Conservation (phyloP, 2,888 invertebrate species). For the Opisthograptis luteolata region DNA sequence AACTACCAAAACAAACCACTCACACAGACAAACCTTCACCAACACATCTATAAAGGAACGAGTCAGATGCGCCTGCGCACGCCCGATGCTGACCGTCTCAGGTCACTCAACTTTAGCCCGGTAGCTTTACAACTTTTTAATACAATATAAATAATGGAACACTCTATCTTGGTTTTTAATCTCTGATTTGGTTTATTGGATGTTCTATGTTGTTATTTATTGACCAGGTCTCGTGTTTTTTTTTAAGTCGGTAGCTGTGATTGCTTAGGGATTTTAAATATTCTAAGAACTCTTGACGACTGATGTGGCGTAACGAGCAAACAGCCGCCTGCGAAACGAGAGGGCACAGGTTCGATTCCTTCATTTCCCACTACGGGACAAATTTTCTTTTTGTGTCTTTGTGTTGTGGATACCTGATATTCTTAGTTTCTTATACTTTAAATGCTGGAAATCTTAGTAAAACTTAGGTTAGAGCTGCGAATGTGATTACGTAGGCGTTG, state of each 20-base stretch:
- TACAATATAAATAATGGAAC: constrained; percentile 62
- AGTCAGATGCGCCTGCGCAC: constrained; percentile 51
- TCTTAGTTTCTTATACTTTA: too few species aligned
- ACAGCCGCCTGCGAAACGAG: too few species aligned
- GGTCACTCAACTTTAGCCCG: constrained; percentile 61
- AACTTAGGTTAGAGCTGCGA: too few species aligned
- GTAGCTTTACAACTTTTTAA: constrained; percentile 65
- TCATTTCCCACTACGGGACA: too few species aligned
- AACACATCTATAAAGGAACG: constrained; percentile 31
- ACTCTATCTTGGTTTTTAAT: constrained; percentile 48
- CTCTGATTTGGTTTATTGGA: constrained; percentile 37
- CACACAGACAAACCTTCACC: constrained; percentile 10
- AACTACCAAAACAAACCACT: constrained; percentile 26
- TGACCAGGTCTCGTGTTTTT: constrained; percentile 17
- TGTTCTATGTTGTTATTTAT: constrained; percentile 32
- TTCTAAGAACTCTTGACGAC: neutral
- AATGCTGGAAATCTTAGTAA: too few species aligned
- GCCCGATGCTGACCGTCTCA: constrained; percentile 42
- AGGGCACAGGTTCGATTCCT: too few species aligned
- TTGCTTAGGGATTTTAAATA: constrained; percentile 2
- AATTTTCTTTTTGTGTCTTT: too few species aligned
- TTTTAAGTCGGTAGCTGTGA: constrained; percentile 8
- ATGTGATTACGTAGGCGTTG: too few species aligned
- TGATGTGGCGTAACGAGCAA: too few species aligned
- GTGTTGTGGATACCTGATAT: too few species aligned